Evolutionary conservation across 2,797 vertebrate species (phyloP).

Genomic region (Notolabrus celidotus): DNA sequence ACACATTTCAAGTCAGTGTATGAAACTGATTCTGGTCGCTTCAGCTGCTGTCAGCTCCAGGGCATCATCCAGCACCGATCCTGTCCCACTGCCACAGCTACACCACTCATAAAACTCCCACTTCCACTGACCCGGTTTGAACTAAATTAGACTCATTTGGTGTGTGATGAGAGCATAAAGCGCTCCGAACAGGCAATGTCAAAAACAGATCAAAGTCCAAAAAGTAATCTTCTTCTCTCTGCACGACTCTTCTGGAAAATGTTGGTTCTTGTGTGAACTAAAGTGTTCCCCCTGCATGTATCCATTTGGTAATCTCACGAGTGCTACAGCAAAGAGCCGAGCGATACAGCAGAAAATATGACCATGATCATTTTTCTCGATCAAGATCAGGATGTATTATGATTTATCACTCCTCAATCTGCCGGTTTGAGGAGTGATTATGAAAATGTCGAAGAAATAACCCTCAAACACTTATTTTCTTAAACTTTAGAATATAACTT

Average conservation of each 20-base stretch:
- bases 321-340: conserved; percentile 4
- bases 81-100: conserved; percentile 47
- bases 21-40: conserved; percentile 69
- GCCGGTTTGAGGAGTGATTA: too few species aligned
- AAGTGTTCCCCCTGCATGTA: conserved; percentile 17
- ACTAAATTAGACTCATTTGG: conserved; percentile 56
- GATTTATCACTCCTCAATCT: too few species aligned
- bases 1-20: conserved; percentile 71
- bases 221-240: conserved; percentile 39
- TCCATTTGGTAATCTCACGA: conserved; percentile 36
- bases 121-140: conserved; percentile 53
- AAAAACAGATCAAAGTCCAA: conserved; percentile 46
- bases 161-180: conserved; percentile 30
- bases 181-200: conserved; percentile 11
- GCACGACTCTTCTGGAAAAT: conserved; percentile 16
- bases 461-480: too few species aligned
- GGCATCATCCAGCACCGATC: conserved; percentile 67
- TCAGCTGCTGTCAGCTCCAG: conserved; percentile 53
- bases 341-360: background rate
- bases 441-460: too few species aligned
- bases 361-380: background rate
- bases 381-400: too few species aligned
- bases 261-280: conserved; percentile 17
- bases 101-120: conserved; percentile 44
- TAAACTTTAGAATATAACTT: too few species aligned